These are phyloP conservation scores for Zophobas atratus DNA, from an alignment of 1,140 invertebrate species.

Conservation along the genomic window DNA sequence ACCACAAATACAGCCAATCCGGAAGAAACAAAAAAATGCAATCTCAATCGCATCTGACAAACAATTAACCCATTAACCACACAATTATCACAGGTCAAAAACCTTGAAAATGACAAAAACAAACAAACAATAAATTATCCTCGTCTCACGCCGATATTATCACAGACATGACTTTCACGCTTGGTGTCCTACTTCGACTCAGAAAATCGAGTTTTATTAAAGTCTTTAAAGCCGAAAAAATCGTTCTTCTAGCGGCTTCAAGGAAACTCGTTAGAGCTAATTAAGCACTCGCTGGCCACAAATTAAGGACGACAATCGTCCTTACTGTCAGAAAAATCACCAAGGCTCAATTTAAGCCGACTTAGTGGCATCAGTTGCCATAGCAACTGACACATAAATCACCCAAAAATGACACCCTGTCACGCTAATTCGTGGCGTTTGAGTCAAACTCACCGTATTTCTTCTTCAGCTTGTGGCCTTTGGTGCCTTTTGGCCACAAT, in stretches of 20 bases:
- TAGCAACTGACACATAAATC: not conserved
- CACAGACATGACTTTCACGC: conserved; percentile 19
- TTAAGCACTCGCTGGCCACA: not conserved
- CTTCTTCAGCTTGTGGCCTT: conserved; percentile 54
- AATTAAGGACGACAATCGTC: conserved; percentile 18
- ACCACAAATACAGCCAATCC: too few relatives aligned
- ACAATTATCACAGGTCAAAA: not conserved
- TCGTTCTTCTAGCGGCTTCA: not conserved
- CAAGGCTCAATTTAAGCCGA: conserved; percentile 1
- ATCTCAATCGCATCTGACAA: too few relatives aligned
- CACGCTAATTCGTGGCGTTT: not conserved
- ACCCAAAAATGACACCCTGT: too few relatives aligned
- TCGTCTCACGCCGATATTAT: conserved; percentile 11
- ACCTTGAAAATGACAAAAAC: conserved; percentile 19
- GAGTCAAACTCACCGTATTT: conserved; percentile 52
- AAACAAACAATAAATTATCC: conserved; percentile 3
- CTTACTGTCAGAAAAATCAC: not conserved
- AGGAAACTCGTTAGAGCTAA: not conserved
- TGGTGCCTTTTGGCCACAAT: not conserved
- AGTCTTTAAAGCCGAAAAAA: not conserved
- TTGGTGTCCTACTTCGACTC: conserved; percentile 14
- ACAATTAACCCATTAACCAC: not conserved
- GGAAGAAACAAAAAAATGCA: too few relatives aligned
- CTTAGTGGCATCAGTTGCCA: not conserved
- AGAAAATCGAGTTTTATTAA: not conserved